Evolutionary conservation across 2,113 vertebrate species (phyloP).

Genomic region (Probosciger aterrimus): DNA sequence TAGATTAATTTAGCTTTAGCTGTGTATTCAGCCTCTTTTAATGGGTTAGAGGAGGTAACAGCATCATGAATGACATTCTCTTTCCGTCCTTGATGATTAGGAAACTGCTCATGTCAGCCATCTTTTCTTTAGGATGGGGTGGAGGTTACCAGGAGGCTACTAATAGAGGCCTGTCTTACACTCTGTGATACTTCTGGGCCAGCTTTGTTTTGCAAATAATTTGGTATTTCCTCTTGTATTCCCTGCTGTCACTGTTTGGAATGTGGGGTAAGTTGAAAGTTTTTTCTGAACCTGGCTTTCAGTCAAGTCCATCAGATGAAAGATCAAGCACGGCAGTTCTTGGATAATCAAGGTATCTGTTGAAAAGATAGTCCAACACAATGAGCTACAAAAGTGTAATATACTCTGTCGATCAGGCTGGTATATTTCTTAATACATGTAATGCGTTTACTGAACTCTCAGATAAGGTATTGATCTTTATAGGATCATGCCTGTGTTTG

Average conservation of each 20-base stretch:
- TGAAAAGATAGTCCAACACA: neutral
- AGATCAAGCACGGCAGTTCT: neutral
- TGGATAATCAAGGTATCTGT: neutral
- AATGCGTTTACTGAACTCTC: neutral
- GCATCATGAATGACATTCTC: neutral
- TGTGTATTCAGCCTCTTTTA: neutral
- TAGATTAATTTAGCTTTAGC: neutral
- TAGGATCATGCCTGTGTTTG: neutral
- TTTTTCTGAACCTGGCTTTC: conserved; percentile 21
- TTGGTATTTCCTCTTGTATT: conserved; percentile 49
- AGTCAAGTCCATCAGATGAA: neutral
- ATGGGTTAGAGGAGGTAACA: neutral
- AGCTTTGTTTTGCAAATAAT: conserved; percentile 55
- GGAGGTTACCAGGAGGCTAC: neutral
- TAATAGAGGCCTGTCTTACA: neutral
- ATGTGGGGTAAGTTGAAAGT: conserved; percentile 43
- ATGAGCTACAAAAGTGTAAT: neutral
- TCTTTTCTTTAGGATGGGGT: neutral
- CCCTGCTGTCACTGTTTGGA: conserved; percentile 52
- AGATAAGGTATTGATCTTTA: neutral
- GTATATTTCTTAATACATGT: neutral
- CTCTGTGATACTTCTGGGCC: neutral
- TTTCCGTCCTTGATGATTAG: neutral
- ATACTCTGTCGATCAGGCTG: neutral
- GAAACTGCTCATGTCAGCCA: neutral